These are phyloP conservation scores for Microcebus ravelobensis DNA, from an alignment of 2,113 vertebrate species.

Conservation along the genomic window DNA sequence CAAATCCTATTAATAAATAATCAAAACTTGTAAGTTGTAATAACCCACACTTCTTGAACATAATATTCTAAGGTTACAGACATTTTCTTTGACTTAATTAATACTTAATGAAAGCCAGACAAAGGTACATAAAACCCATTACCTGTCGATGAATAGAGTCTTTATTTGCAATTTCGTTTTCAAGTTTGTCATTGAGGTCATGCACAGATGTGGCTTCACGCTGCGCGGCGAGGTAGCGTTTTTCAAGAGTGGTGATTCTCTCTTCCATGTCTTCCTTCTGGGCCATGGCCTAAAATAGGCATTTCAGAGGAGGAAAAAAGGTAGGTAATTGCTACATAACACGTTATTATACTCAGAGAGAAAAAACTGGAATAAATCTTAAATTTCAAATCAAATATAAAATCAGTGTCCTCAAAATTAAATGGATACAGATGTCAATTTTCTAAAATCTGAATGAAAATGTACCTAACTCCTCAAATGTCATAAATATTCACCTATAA, in stretches of 20 bases:
- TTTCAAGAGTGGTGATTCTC: slow-evolving; percentile 98
- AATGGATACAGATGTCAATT: background rate
- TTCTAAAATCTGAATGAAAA: background rate
- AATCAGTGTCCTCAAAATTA: background rate
- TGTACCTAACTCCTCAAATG: accelerated
- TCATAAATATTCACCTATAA: background rate
- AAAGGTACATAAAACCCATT: background rate
- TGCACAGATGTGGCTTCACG: slow-evolving; percentile 98
- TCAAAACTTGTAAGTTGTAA: background rate
- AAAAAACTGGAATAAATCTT: background rate
- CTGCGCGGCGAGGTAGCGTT: slow-evolving; percentile 98
- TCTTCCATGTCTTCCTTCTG: slow-evolving; percentile 99
- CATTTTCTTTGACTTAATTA: background rate
- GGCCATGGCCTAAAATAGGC: slow-evolving; percentile 90
- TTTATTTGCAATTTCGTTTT: slow-evolving; percentile 98
- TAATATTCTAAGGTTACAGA: too few relatives aligned
- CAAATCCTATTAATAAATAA: background rate
- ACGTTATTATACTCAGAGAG: accelerated
- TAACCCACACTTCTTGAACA: background rate
- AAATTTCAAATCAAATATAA: background rate
- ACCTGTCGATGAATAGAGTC: slow-evolving; percentile 96
- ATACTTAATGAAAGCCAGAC: background rate
- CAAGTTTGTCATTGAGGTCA: slow-evolving; percentile 98
- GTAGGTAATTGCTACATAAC: background rate
- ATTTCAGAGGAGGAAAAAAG: background rate